Base-by-base conservation (phyloP, 2,113 vertebrate species). In the Sinocyclocheilus grahami region DNA sequence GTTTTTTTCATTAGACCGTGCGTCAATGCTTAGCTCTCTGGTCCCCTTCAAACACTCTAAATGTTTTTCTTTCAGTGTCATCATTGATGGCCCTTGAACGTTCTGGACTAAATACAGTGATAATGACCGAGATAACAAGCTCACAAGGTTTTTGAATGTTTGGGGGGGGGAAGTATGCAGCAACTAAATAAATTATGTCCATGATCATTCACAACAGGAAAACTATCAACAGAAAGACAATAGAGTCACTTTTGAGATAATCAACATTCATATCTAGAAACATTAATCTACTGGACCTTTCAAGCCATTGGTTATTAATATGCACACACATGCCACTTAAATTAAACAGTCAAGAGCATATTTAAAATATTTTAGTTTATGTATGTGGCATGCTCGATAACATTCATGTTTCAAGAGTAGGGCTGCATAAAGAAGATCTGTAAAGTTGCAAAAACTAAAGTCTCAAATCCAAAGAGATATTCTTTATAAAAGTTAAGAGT, bases 101-200 rank as follows among this genome's bases (percentile, higher is more conserved):
- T 76, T 82, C 79, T 82, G 79, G 79, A 82, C 55, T 82, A 82
- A 76, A 46, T 76, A 82, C 20, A 22, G 63, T 37, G 79, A 86
- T 82, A 76, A 82, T 30, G 46, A 62, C 74, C 11, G 6, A 63
- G 79, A 86, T 82, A 86, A 86, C 24, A 62, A 10, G 55, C 37
- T 11, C 24, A 86, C 67, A 81, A 53, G 78, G 67, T 14, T 74
- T 74, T 16, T 18, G 8, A 58, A 18, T 42, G 48, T 58, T 74
- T 83, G 67, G 12, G 30, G 30, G 30, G 30, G 27, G 27, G 27
- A n/a, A 22, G 55, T 60, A 60, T 60, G 18, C 55, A 22, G 18
- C 65, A 37, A 58, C 42, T 51, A 67, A 27, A 67, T 48, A 74
- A 55, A 74, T 24, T 3, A 30, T 39, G 18, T 58, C 67, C 82